These are phyloP conservation scores for Osmerus mordax DNA, from an alignment of 2,113 vertebrate species.

Conservation along the genomic window DNA sequence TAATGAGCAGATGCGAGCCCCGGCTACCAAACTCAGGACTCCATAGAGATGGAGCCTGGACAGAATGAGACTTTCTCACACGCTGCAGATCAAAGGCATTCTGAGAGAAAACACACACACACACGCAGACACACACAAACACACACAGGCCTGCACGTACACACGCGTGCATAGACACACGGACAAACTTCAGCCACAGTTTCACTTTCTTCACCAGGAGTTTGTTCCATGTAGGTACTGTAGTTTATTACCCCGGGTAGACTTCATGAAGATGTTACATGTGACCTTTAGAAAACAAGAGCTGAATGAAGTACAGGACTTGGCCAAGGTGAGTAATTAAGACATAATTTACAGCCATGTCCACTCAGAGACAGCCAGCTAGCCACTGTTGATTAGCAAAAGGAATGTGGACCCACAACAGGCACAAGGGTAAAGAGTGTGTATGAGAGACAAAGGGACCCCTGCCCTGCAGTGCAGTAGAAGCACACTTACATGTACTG, in stretches of 20 bases:
- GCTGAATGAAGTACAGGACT: too few species aligned
- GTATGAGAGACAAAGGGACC: too few species aligned
- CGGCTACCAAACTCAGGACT: conserved; percentile 52
- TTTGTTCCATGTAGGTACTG: neutral
- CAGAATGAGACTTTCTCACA: conserved; percentile 3
- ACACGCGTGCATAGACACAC: conserved; percentile 8
- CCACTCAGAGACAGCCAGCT: too few species aligned
- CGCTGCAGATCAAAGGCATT: neutral
- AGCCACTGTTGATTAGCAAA: too few species aligned
- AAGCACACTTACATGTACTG: too few species aligned
- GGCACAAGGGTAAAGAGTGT: too few species aligned
- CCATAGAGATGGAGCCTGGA: conserved; percentile 32
- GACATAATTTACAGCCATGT: too few species aligned
- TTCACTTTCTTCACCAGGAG: neutral
- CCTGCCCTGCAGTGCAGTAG: too few species aligned
- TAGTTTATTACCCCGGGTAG: neutral
- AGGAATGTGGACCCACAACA: too few species aligned
- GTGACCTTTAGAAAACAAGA: too few species aligned
- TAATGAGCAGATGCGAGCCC: conserved; percentile 66
- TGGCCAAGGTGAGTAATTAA: too few species aligned
- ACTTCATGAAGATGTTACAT: too few species aligned
- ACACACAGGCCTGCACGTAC: conserved; percentile 1
- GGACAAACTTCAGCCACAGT: neutral
- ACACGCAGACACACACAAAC: conserved; percentile 4
- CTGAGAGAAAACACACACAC: conserved; percentile 4